phyloP scores from a whole-genome alignment of 1,140 invertebrate genomes.

The Hydropsyche tenuis region DNA sequence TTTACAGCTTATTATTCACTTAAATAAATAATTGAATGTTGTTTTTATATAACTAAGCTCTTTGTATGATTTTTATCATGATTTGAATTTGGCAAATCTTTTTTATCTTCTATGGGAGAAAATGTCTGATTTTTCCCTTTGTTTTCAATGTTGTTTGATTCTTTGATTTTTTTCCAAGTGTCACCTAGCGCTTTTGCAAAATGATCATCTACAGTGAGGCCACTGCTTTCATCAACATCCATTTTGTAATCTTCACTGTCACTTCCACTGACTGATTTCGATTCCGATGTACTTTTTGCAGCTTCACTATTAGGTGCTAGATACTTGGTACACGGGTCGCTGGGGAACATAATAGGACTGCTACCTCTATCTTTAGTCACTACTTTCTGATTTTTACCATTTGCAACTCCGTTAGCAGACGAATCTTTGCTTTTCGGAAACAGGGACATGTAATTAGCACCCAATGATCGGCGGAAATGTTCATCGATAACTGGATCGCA shows the following conservation, averaged over 20 bases:
- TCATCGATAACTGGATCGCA: slow-evolving; percentile 93
- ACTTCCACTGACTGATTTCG: slow-evolving; percentile 33
- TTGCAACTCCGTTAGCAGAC: slow-evolving; percentile 56
- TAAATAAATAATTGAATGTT: slow-evolving; percentile 18
- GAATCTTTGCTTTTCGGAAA: slow-evolving; percentile 67
- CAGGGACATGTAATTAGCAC: slow-evolving; percentile 84
- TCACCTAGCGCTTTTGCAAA: slow-evolving; percentile 95
- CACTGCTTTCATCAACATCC: slow-evolving; percentile 61
- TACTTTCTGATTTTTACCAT: slow-evolving; percentile 50
- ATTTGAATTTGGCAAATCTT: slow-evolving; percentile 46
- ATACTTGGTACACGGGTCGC: slow-evolving; percentile 49
- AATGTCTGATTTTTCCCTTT: slow-evolving; percentile 10
- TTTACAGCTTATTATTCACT: background rate
- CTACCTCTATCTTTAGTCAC: slow-evolving; percentile 59
- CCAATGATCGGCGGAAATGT: slow-evolving; percentile 91
- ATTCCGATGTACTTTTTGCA: slow-evolving; percentile 49
- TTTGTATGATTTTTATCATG: slow-evolving; percentile 44
- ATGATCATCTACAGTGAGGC: slow-evolving; percentile 86
- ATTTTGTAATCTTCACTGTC: slow-evolving; percentile 50
- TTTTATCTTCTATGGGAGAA: slow-evolving; percentile 32
- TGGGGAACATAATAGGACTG: slow-evolving; percentile 58
- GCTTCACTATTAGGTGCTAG: slow-evolving; percentile 54
- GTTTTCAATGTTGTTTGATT: slow-evolving; percentile 43
- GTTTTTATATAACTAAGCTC: slow-evolving; percentile 45
- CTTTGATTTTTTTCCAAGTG: slow-evolving; percentile 87